Evolutionary conservation across 2,113 vertebrate species (phyloP).

Genomic region (Syngnathus typhle): DNA sequence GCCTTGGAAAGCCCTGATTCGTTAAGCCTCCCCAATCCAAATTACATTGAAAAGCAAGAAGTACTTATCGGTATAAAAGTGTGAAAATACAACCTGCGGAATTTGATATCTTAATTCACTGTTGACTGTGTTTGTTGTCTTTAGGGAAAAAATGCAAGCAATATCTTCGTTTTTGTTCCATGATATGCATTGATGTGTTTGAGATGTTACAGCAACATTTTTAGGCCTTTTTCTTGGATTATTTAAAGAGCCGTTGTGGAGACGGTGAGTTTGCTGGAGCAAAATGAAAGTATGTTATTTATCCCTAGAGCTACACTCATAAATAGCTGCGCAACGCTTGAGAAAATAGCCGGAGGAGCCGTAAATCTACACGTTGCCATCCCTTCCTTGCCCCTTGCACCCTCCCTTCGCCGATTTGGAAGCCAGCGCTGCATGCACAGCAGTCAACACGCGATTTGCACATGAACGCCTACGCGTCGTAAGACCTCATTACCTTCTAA

Average conservation of each 20-base stretch:
- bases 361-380: conserved; percentile 31
- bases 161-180: background rate
- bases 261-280: conserved; percentile 1
- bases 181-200: conserved; percentile 10
- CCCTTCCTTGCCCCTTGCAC: background rate
- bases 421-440: conserved; percentile 3
- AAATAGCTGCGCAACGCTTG: conserved; percentile 28
- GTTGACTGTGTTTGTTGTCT: background rate
- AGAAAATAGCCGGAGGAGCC: conserved; percentile 30
- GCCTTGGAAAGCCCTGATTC: conserved; percentile 7
- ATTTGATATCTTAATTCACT: conserved; percentile 3
- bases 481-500: conserved; percentile 34
- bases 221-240: background rate
- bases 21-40: background rate
- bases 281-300: conserved; percentile 35
- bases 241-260: conserved; percentile 11
- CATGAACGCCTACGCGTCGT: background rate
- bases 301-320: conserved; percentile 26
- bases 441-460: background rate
- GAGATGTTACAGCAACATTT: background rate
- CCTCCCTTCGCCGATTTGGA: conserved; percentile 9
- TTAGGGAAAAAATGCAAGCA: background rate
- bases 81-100: conserved; percentile 6
- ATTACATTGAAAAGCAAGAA: conserved; percentile 11
- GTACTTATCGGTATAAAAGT: conserved; percentile 8